Base-by-base conservation (phyloP, 2,797 vertebrate species). In the Pitangus sulphuratus region DNA sequence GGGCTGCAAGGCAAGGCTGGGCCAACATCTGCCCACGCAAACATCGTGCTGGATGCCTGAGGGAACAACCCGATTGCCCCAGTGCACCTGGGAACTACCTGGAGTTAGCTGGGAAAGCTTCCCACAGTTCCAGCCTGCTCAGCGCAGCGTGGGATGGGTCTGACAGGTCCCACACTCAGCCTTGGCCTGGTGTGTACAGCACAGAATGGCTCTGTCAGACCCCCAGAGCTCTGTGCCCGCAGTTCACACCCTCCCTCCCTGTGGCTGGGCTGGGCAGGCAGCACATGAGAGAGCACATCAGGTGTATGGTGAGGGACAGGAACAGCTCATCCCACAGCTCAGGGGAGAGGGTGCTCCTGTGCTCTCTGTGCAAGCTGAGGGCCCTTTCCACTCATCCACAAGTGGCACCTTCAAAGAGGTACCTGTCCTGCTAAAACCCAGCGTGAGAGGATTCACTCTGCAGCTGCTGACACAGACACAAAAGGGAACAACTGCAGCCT, bases 401-500 rank as follows among this genome's bases (percentile, higher is more conserved):
- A 25, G 26, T 0, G 0, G 42, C 8, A 39, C 42, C 62, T 62
- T 6, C 8, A 48, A 25, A 82, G 45, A 66, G 28, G 26, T 31
- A 58, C 53, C 51, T 12, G 17, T 48, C 45, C 65, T 78, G 48
- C 76, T 47, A 11, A 56, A 40, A 56, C 18, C 79, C 51, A 35
- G 45, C 0, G 0, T 2, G 11, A 57, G 28, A 35, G 69, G 48
- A 45, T 25, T 74, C 40, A 2, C 44, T 51, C 58, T 87, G 88
- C 60, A 64, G 74, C 16, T 90, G 80, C 92, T 9, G 31, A 91
- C 94, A 39, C 47, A 64, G 83, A 78, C 81, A 61, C 24, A 44
- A 65, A 91, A 65, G 31, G 50, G 62, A 91, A 72, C 61, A 90
- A 87, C 31, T 57, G 48, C 90, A 90, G 92, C 40, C 92, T 89